Evolutionary conservation across 2,888 invertebrate genomes (phyloP).

Genomic region (Spodoptera picta): DNA sequence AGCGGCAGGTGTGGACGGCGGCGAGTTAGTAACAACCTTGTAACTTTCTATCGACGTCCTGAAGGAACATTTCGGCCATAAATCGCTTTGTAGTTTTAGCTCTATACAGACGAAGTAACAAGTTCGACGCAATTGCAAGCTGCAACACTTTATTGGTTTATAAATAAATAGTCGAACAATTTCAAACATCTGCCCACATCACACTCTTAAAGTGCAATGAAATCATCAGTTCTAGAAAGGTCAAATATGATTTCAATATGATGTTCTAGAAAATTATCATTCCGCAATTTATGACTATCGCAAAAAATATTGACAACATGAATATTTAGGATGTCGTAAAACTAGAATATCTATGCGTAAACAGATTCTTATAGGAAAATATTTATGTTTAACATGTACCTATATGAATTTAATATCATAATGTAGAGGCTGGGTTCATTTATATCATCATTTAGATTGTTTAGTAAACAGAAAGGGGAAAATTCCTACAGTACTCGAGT

Average conservation of each 20-base stretch:
- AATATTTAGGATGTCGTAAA: constrained; percentile 14
- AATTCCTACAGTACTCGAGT: constrained; percentile 15
- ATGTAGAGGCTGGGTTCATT: constrained; percentile 10
- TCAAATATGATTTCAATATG: constrained; percentile 15
- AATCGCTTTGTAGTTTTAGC: constrained; percentile 19
- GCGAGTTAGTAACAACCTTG: constrained; percentile 17
- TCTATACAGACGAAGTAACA: constrained; percentile 19
- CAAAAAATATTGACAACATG: constrained; percentile 11
- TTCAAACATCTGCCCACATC: constrained; percentile 17
- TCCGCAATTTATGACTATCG: not conserved
- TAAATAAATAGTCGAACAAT: constrained; percentile 18
- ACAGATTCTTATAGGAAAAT: constrained; percentile 20
- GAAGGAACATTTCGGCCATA: constrained; percentile 18
- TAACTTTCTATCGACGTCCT: constrained; percentile 37
- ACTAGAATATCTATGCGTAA: constrained; percentile 19
- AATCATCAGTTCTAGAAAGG: constrained; percentile 24
- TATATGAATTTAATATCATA: constrained; percentile 23
- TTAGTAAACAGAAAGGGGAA: constrained; percentile 20
- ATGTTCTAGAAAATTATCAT: constrained; percentile 19
- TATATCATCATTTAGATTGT: constrained; percentile 7
- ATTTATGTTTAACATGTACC: constrained; percentile 27
- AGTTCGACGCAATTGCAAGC: constrained; percentile 18
- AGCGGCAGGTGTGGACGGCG: constrained; percentile 21
- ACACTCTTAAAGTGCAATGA: constrained; percentile 22
- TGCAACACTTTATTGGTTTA: constrained; percentile 14